Conservation (phyloP, 2,888 invertebrate genomes). For the Shargacucullia verbasci region DNA sequence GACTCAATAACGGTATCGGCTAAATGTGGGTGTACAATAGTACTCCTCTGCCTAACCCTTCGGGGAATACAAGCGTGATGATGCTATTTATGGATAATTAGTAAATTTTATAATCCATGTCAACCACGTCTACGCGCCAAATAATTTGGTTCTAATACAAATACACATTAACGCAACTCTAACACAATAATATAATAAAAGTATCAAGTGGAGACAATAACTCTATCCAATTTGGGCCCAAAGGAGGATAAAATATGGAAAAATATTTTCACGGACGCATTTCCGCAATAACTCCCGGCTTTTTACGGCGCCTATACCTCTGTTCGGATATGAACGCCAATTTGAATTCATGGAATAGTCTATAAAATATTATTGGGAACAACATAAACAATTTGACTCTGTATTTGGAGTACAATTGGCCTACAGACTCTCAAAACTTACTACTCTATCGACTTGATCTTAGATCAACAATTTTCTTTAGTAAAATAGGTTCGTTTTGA, state of each 20-base stretch:
- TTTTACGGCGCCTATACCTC: conserved; percentile 25
- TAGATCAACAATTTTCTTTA: not conserved
- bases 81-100: too few relatives aligned
- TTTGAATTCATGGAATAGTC: conserved; percentile 34
- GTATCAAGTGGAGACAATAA: not conserved
- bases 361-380: not conserved
- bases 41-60: too few relatives aligned
- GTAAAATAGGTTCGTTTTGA: too few relatives aligned
- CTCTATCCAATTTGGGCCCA: not conserved
- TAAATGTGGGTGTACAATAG: too few relatives aligned
- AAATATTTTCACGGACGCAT: conserved; percentile 15
- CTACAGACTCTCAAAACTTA: not conserved
- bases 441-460: not conserved
- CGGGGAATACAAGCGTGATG: too few relatives aligned
- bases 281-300: conserved; percentile 26
- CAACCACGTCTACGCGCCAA: too few relatives aligned
- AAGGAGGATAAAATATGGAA: conserved; percentile 17
- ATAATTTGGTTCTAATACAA: too few relatives aligned
- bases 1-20: too few relatives aligned
- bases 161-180: too few relatives aligned
- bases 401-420: conserved; percentile 1
- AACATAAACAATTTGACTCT: not conserved
- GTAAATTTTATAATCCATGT: too few relatives aligned
- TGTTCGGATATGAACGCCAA: conserved; percentile 16
- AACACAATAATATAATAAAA: not conserved